Evolutionary conservation across 2,797 vertebrate species (phyloP).

Genomic region (Capromys pilorides): DNA sequence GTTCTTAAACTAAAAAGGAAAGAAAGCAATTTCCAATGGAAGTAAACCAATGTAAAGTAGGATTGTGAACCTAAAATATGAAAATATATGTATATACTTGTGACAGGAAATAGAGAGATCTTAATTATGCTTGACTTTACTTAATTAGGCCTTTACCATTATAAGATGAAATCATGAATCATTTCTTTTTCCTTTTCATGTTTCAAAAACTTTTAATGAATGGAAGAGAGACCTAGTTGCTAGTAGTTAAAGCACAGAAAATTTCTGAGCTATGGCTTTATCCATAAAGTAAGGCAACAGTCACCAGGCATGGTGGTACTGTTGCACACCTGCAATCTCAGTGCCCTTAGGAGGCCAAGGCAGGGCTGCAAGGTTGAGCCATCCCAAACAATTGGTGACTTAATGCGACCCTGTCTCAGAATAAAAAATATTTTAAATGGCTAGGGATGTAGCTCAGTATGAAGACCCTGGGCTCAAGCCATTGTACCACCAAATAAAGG

Average conservation of each 20-base stretch:
- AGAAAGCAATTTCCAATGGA: neutral
- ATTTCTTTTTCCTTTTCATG: neutral
- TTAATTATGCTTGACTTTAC: neutral
- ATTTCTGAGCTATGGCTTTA: neutral
- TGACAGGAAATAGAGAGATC: neutral
- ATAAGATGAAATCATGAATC: neutral
- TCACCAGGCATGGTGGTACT: neutral
- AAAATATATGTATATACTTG: neutral
- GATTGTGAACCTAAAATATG: neutral
- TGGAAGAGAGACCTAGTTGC: neutral
- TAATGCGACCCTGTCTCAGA: neutral
- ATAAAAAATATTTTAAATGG: neutral
- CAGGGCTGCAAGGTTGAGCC: neutral
- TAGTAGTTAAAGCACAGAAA: conserved; percentile 1
- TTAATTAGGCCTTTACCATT: neutral
- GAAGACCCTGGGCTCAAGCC: neutral
- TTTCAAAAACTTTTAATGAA: conserved; percentile 43
- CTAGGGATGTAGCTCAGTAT: neutral
- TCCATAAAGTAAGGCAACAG: neutral
- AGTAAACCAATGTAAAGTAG: neutral
- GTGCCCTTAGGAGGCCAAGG: neutral
- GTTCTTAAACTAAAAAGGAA: neutral
- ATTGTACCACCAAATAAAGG: neutral
- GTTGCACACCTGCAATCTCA: neutral
- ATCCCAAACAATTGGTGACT: neutral